A percentile compares a stretch with the other conserved stretches of the same genome.
phyloP scores from a whole-genome alignment of 2,888 invertebrate species.

The Drosophila diplacantha region DNA sequence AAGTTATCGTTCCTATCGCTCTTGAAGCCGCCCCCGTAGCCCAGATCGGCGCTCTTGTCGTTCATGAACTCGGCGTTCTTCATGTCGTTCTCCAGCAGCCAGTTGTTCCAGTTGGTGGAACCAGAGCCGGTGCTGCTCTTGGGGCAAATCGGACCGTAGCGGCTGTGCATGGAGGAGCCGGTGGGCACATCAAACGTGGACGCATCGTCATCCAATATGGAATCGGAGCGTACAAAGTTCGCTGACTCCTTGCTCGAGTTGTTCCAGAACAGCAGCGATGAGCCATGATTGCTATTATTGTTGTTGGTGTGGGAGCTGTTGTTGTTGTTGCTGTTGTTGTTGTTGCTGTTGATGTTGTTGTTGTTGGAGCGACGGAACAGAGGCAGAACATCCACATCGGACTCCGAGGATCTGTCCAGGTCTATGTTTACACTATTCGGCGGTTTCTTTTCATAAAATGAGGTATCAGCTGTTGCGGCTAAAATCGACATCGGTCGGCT shows the following conservation, averaged over 20 bases:
- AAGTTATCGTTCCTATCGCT: slow-evolving; percentile 50
- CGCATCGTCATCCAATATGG: slow-evolving; percentile 81
- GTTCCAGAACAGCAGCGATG: slow-evolving; percentile 49
- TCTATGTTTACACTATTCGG: slow-evolving; percentile 65
- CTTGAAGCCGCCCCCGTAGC: slow-evolving; percentile 51
- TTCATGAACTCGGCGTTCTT: slow-evolving; percentile 47
- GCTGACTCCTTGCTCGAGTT: slow-evolving; percentile 56
- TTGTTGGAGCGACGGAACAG: slow-evolving; percentile 38
- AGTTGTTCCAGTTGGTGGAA: slow-evolving; percentile 53
- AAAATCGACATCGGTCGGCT: slow-evolving; percentile 60
- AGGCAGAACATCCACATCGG: slow-evolving; percentile 32
- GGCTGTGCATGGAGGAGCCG: slow-evolving; percentile 78
- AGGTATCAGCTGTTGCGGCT: slow-evolving; percentile 68
- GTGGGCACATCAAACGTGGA: slow-evolving; percentile 82
- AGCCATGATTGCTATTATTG: slow-evolving; percentile 32
- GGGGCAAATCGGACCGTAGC: slow-evolving; percentile 85
- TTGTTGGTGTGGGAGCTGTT: slow-evolving; percentile 34
- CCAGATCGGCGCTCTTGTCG: slow-evolving; percentile 41
- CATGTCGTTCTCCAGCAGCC: slow-evolving; percentile 57
- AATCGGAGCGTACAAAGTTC: slow-evolving; percentile 79
- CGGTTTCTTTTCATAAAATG: slow-evolving; percentile 72
- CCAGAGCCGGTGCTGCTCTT: slow-evolving; percentile 54
- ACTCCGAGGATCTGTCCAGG: slow-evolving; percentile 38
- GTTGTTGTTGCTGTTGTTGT: too few relatives aligned
- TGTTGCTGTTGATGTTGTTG: slow-evolving; percentile 21